phyloP scores from a whole-genome alignment of 2,888 invertebrate genomes.

The Odontothrips loti region DNA sequence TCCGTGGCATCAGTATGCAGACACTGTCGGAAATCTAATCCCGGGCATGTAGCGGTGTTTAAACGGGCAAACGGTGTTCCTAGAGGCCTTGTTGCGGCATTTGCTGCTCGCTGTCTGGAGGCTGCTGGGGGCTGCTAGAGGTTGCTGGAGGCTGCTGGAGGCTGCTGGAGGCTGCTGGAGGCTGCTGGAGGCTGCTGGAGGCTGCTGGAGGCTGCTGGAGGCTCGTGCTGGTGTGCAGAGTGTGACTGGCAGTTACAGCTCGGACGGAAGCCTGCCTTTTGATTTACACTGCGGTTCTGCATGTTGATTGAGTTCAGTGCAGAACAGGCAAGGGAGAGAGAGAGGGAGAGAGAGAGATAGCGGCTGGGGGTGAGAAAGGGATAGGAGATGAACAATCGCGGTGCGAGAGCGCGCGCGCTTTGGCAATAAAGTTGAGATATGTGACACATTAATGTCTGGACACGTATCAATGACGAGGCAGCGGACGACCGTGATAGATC shows the following conservation, averaged over 20 bases:
- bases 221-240: no score
- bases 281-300: constrained; percentile 10
- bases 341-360: background rate
- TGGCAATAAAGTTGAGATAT: background rate
- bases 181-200: background rate
- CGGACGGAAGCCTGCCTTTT: background rate
- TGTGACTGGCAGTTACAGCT: background rate
- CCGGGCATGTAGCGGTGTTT: no score
- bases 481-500: background rate
- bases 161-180: background rate
- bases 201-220: background rate
- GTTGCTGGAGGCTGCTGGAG: no score
- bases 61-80: no score
- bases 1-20: no score
- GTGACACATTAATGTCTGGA: constrained; percentile 17
- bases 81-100: no score
- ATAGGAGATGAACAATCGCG: background rate
- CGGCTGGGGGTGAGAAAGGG: background rate
- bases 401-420: background rate
- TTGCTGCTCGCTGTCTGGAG: no score
- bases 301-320: background rate
- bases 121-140: no score
- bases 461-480: background rate
- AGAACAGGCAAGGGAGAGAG: background rate
- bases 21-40: no score